Percentiles rank a stretch among this genome's conserved stretches.
Evolutionary conservation across 37 sponge, comb jelly and placozoan genomes (phyloP).

Genomic region (Spongilla lacustris): DNA sequence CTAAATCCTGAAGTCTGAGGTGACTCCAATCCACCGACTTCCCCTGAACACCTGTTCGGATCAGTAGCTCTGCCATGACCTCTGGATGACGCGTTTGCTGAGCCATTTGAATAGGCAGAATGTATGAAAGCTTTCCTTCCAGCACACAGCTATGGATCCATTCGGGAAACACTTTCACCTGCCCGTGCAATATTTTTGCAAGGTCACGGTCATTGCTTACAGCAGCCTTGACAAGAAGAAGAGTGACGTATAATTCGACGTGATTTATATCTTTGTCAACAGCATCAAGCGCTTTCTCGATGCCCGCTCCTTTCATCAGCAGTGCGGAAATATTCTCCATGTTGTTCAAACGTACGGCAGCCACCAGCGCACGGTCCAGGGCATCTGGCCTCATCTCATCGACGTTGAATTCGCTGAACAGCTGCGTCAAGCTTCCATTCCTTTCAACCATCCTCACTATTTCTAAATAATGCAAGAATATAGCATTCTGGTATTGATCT

Average conservation of each 20-base stretch:
- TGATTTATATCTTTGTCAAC: conserved; percentile 32
- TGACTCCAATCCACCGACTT: background rate
- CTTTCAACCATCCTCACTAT: conserved; percentile 69
- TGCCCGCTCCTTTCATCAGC: conserved; percentile 62
- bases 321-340: conserved; percentile 53
- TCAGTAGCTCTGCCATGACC: conserved; percentile 70
- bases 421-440: conserved; percentile 56
- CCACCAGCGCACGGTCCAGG: conserved; percentile 57
- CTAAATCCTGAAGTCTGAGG: background rate
- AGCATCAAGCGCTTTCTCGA: conserved; percentile 49
- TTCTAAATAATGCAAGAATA: conserved; percentile 15
- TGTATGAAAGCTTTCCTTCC: conserved; percentile 56
- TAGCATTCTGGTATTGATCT: background rate
- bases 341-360: conserved; percentile 59
- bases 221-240: conserved; percentile 69
- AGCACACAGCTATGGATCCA: conserved; percentile 46
- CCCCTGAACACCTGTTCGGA: conserved; percentile 61
- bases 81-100: conserved; percentile 26
- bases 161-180: conserved; percentile 40
- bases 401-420: conserved; percentile 4
- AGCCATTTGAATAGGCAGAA: conserved; percentile 82
- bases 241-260: conserved; percentile 34
- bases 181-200: conserved; percentile 60
- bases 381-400: conserved; percentile 54
- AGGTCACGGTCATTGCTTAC: conserved; percentile 30